Evolutionary conservation across 1,140 invertebrate genomes (phyloP).

Genomic region (Magallana gigas): DNA sequence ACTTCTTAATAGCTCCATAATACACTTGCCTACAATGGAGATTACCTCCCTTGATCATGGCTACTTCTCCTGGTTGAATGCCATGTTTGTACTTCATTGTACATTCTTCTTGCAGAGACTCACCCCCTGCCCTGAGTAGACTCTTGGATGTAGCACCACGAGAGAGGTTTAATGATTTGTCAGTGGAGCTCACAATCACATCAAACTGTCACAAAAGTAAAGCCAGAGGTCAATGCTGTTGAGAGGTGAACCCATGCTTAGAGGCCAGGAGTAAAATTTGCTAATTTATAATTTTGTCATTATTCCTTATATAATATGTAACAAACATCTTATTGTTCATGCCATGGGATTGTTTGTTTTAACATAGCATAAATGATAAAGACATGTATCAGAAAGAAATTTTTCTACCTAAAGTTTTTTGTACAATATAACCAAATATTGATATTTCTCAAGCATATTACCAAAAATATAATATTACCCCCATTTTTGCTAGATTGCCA

Average conservation of each 20-base stretch:
- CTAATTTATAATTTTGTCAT: too few relatives aligned
- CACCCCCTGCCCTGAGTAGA: constrained; percentile 59
- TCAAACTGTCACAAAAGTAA: constrained; percentile 62
- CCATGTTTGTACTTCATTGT: constrained; percentile 60
- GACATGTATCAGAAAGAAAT: too few relatives aligned
- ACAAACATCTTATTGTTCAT: too few relatives aligned
- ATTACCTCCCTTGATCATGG: constrained; percentile 60
- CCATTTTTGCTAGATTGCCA: constrained; percentile 28
- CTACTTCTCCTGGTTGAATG: constrained; percentile 60
- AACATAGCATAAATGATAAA: too few relatives aligned
- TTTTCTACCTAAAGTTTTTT: too few relatives aligned
- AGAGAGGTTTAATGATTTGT: constrained; percentile 60
- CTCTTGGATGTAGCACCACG: constrained; percentile 63
- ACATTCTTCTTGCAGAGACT: constrained; percentile 63
- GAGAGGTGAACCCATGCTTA: too few relatives aligned
- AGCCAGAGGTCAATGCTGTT: too few relatives aligned
- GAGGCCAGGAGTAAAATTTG: too few relatives aligned
- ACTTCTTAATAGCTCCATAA: constrained; percentile 52
- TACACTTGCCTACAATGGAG: constrained; percentile 66
- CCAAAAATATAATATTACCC: neutral
- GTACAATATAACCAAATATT: too few relatives aligned
- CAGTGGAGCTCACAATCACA: constrained; percentile 68
- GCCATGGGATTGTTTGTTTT: too few relatives aligned
- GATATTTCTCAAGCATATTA: too few relatives aligned
- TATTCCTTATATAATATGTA: too few relatives aligned